Base-by-base conservation (phyloP, 2,888 invertebrate genomes). In the Ectobius pallidus region DNA sequence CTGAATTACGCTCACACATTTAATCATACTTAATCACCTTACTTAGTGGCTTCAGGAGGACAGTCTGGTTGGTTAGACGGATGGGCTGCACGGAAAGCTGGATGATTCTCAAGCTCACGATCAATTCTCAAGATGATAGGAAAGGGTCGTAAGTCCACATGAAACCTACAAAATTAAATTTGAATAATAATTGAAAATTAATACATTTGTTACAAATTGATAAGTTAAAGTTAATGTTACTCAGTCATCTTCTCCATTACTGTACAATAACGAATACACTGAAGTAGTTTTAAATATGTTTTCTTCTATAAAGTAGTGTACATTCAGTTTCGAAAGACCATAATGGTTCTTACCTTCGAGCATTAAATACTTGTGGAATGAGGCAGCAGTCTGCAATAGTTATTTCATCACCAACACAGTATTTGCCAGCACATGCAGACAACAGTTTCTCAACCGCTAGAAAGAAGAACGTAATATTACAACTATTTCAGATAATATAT, bases 301-400 rank as follows among this genome's bases (percentile, higher is more conserved):
- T n/a, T n/a, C n/a, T n/a, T n/a, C n/a, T n/a, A n/a, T n/a, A n/a
- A n/a, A n/a, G n/a, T n/a, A n/a, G n/a, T n/a, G n/a, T n/a, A n/a
- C n/a, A n/a, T n/a, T n/a, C n/a, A n/a, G n/a, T n/a, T n/a, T n/a
- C n/a, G n/a, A n/a, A n/a, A n/a, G 11, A 34, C 34, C 6, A 34
- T 34, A 6, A 34, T 34, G 6, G 7, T 7, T 7, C 77, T 77
- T 81, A 93, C 93, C 95, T 92, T 82, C 93, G 88, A 34, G 97
- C 97, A 85, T 96, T 97, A 82, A 94, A 96, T 70, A 97, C 92
- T 85, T 99, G 98, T 62, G 98, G 98, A 68, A 98, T 94, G 73
- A 99, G 86, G 81, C 95, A 97, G 80, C 96, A 93, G 83, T 99
- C 99, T 4, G 98, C 98, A 80, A 98, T 85, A 0, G 97, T 94